Conservation (phyloP, 2,797 vertebrate species). For the Alfaro cultratus region DNA sequence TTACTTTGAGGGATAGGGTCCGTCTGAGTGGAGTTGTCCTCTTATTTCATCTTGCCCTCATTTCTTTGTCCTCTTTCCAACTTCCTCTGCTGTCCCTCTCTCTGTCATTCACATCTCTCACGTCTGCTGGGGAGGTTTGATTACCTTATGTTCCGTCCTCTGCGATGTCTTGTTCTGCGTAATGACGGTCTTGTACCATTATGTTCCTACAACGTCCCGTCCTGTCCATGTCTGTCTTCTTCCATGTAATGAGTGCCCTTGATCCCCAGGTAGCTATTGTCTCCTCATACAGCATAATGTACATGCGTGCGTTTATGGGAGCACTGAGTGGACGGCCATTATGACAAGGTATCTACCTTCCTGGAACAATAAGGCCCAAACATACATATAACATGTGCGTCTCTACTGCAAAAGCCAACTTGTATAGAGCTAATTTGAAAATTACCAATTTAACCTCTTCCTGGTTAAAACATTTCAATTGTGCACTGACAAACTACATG, state of each 20-base stretch:
- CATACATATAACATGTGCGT: too few relatives aligned
- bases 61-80: constrained; percentile 58
- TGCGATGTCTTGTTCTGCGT: constrained; percentile 62
- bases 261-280: constrained; percentile 64
- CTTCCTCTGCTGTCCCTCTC: constrained; percentile 39
- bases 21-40: constrained; percentile 73
- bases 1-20: constrained; percentile 81
- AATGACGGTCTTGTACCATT: constrained; percentile 67
- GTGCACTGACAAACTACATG: not conserved
- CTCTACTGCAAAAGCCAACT: not conserved
- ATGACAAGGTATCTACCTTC: constrained; percentile 2
- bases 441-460: not conserved
- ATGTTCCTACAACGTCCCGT: constrained; percentile 50
- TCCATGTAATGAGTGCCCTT: constrained; percentile 65
- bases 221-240: constrained; percentile 50
- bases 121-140: constrained; percentile 68
- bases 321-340: constrained; percentile 30
- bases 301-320: constrained; percentile 33
- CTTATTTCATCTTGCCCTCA: constrained; percentile 67
- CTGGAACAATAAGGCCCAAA: not conserved
- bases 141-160: constrained; percentile 68
- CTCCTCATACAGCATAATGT: constrained; percentile 55
- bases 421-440: not conserved
- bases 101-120: constrained; percentile 64
- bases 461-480: not conserved